Evolutionary conservation across 2,113 vertebrate species (phyloP).

Genomic region (Cebus imitator): DNA sequence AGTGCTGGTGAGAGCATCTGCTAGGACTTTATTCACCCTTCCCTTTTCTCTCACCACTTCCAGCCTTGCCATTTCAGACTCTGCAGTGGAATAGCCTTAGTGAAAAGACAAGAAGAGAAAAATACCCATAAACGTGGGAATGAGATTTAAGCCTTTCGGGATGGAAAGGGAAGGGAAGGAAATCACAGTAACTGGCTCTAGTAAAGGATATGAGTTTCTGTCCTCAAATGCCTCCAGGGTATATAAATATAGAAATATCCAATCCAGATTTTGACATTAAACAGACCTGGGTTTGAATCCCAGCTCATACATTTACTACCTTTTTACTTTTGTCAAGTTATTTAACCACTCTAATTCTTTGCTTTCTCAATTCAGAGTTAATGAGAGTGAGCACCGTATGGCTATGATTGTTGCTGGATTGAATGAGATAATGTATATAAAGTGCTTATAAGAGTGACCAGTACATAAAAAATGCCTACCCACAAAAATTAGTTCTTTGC

Average conservation of each 20-base stretch:
- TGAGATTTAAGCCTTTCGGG: neutral
- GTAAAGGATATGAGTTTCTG: neutral
- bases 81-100: neutral
- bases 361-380: neutral
- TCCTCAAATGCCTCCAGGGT: neutral
- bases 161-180: neutral
- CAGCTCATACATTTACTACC: neutral
- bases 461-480: neutral
- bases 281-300: neutral
- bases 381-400: neutral
- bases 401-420: neutral
- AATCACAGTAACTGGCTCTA: neutral
- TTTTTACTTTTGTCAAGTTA: slow-evolving; percentile 13
- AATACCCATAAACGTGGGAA: neutral
- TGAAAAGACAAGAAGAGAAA: neutral
- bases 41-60: neutral
- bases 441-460: neutral
- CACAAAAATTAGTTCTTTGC: neutral
- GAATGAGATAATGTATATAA: slow-evolving; percentile 11
- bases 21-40: neutral
- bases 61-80: neutral
- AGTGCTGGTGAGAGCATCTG: neutral
- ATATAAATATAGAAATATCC: neutral
- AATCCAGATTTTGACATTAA: neutral
- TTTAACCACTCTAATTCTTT: neutral